A percentile compares a stretch with the other conserved stretches of the same genome.
These are phyloP conservation scores for Drosophila yakuba DNA, from an alignment of 1,140 invertebrate species.

Conservation along the genomic window DNA sequence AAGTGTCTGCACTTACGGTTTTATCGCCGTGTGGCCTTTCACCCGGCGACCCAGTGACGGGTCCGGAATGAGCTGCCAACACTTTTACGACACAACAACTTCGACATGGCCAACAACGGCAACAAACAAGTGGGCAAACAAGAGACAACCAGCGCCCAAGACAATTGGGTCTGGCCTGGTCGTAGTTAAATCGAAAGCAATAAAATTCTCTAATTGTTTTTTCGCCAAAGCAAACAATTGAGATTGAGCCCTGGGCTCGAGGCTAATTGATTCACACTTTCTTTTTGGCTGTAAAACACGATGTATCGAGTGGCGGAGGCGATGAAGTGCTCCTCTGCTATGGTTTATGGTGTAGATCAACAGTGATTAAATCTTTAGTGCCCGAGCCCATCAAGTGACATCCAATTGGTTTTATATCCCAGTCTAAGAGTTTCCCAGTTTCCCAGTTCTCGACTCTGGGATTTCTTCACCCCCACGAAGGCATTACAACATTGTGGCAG, in stretches of 20 bases:
- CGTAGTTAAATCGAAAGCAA: conserved; percentile 70
- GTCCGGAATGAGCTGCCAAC: conserved; percentile 51
- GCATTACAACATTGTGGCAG: conserved; percentile 41
- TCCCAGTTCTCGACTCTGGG: background rate
- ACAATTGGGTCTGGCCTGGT: conserved; percentile 19
- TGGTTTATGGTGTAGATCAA: conserved; percentile 48
- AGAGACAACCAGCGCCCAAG: conserved; percentile 15
- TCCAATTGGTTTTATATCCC: conserved; percentile 47
- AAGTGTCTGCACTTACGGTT: conserved; percentile 62
- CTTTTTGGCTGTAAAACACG: conserved; percentile 79
- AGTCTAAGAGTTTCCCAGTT: background rate
- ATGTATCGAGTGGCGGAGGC: conserved; percentile 51
- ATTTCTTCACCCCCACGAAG: background rate
- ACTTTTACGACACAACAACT: conserved; percentile 67
- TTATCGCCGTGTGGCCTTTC: conserved; percentile 66
- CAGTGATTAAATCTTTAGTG: conserved; percentile 76
- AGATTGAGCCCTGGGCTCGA: conserved; percentile 44
- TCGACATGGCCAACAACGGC: conserved; percentile 51
- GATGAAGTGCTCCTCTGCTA: conserved; percentile 21
- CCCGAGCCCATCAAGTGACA: conserved; percentile 42
- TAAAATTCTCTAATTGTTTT: conserved; percentile 79
- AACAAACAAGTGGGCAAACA: conserved; percentile 39
- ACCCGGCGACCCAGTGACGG: conserved; percentile 46
- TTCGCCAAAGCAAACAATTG: conserved; percentile 79
- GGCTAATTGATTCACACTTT: conserved; percentile 83